These are phyloP conservation scores for Lymantria monacha DNA, from an alignment of 2,888 invertebrate genomes.

Conservation along the genomic window DNA sequence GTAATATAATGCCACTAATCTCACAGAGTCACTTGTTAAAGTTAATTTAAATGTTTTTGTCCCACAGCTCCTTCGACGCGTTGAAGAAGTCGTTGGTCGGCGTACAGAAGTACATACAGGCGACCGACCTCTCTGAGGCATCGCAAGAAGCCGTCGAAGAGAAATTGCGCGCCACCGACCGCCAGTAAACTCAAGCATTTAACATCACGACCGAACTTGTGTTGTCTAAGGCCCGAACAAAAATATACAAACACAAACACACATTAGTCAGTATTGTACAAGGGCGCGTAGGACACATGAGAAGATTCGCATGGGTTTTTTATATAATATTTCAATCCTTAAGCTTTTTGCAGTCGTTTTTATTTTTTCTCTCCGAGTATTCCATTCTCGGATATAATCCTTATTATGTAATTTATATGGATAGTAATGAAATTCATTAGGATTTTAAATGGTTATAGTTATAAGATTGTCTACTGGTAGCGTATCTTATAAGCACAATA, in stretches of 20 bases:
- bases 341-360: constrained; percentile 53
- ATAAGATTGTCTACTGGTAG: neutral
- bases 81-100: constrained; percentile 98
- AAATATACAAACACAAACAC: neutral
- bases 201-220: constrained; percentile 43
- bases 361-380: neutral
- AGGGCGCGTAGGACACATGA: constrained; percentile 26
- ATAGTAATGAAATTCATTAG: neutral
- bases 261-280: constrained; percentile 36
- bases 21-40: too few species aligned
- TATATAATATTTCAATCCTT: constrained; percentile 58
- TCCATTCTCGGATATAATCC: constrained; percentile 2
- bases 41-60: constrained; percentile 9
- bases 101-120: constrained; percentile 98
- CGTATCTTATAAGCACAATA: neutral
- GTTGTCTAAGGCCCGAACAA: constrained; percentile 9
- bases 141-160: constrained; percentile 96
- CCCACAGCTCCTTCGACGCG: constrained; percentile 95
- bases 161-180: constrained; percentile 96
- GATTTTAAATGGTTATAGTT: neutral
- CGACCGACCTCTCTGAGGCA: constrained; percentile 96
- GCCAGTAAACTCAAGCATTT: constrained; percentile 85
- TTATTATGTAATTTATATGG: neutral
- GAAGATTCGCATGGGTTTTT: constrained; percentile 47
- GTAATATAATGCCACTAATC: too few species aligned